phyloP scores from a whole-genome alignment of 2,113 vertebrate genomes.

The Prunella himalayana region DNA sequence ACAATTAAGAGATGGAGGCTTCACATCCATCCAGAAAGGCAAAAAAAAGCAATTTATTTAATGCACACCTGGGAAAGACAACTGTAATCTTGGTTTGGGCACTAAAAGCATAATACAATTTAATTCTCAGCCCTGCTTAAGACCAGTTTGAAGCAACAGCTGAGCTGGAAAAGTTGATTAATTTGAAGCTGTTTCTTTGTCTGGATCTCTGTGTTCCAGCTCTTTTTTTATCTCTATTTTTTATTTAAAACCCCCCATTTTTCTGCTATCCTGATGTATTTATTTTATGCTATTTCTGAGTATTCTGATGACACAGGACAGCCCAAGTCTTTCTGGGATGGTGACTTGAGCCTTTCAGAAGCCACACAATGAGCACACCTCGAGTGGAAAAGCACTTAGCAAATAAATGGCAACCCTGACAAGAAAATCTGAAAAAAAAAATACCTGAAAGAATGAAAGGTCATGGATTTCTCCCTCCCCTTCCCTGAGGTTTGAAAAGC shows the following conservation, averaged over 20 bases:
- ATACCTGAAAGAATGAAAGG: conserved; percentile 22
- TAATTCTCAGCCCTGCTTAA: conserved; percentile 70
- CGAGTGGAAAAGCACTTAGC: conserved; percentile 23
- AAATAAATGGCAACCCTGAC: conserved; percentile 17
- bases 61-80: conserved; percentile 68
- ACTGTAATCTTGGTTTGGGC: conserved; percentile 49
- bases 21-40: conserved; percentile 51
- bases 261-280: not conserved
- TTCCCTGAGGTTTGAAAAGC: conserved; percentile 11
- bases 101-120: conserved; percentile 60
- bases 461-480: conserved; percentile 47
- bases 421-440: not conserved
- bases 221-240: not conserved
- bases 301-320: not conserved
- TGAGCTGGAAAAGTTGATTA: conserved; percentile 52
- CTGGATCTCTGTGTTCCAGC: not conserved
- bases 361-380: not conserved
- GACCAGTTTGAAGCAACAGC: not conserved
- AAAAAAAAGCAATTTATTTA: conserved; percentile 68
- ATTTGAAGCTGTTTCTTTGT: conserved; percentile 2
- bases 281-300: not conserved
- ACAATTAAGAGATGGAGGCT: conserved; percentile 58
- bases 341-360: not conserved
- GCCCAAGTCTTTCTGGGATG: conserved; percentile 18
- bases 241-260: not conserved